Evolutionary conservation across 2,797 vertebrate species (phyloP), one percentile per base, ranked within the genome.

Genomic region (Todus mexicanus): DNA sequence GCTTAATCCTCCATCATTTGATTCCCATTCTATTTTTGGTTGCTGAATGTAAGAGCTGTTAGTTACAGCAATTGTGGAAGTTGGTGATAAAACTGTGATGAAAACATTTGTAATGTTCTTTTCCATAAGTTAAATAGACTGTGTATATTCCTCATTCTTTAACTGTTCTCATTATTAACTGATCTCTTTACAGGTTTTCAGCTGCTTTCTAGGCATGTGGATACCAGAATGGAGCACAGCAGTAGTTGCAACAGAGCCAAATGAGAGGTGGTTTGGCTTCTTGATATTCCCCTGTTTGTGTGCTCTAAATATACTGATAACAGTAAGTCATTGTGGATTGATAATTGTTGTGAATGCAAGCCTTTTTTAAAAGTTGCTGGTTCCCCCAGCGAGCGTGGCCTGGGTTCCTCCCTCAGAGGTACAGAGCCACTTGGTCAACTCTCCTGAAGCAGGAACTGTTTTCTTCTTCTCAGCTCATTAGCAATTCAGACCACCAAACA

Each of bases 201-300:
- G n/a, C 47, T 75, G 33, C 59, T 93, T 93, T 94, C 77, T 86
- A 93, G 69, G 81, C 81, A 65, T 54, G 80, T 71, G 75, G 77
- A 4, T 64, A 74, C 68, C 81, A 94, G 88, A 89, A 87, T 47
- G 69, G 53, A 91, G 69, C 74, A 69, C 71, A 93, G 85, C 71
- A 84, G 80, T 88, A 90, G 48, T 47, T 95, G 84, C 71, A 90
- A 43, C 29, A 68, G 57, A 89, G 77, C 84, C 81, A 94, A 77
- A 61, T 12, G 25, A 65, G 53, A 73, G 25, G 15, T 43, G 54
- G 18, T 64, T 87, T 87, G 65, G 59, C 64, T 89, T 76, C 68
- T 71, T 84, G 21, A 50, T 82, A 20, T 53, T 82, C 37, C 29
- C 6, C 47, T 60, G 12, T 68, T 84, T 47, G 13, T 17, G 4